phyloP scores from a whole-genome alignment of 2,888 invertebrate genomes.

The Antitype chi region DNA sequence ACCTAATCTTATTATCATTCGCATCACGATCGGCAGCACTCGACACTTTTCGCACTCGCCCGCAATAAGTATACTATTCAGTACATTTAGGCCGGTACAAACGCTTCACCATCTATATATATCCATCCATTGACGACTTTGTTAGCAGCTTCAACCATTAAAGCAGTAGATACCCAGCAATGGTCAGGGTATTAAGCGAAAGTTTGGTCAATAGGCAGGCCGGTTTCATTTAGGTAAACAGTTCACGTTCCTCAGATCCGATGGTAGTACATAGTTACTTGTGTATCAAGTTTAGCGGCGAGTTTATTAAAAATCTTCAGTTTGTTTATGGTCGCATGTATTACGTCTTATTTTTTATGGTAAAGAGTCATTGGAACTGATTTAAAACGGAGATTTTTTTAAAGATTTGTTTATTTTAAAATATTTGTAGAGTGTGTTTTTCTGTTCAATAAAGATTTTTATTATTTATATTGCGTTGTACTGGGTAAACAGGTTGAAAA shows the following conservation, averaged over 20 bases:
- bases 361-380: neutral
- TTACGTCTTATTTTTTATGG: neutral
- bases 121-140: neutral
- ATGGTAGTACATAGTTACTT: constrained; percentile 55
- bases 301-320: constrained; percentile 61
- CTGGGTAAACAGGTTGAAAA: too few relatives aligned
- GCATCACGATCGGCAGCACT: constrained; percentile 58
- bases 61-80: constrained; percentile 57
- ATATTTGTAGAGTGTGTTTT: too few relatives aligned
- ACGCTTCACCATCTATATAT: neutral
- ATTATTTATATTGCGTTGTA: too few relatives aligned
- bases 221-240: constrained; percentile 32
- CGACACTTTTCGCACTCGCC: constrained; percentile 62
- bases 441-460: too few relatives aligned
- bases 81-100: constrained; percentile 23
- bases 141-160: neutral
- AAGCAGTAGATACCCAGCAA: neutral
- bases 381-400: neutral
- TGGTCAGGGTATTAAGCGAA: neutral
- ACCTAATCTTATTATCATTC: constrained; percentile 59
- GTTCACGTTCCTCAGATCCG: constrained; percentile 54
- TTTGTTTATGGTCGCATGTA: constrained; percentile 38
- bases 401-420: too few relatives aligned
- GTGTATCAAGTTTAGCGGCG: constrained; percentile 46
- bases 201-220: neutral